Evolutionary conservation across 1,140 invertebrate genomes (phyloP), one percentile per base, ranked within the genome.

Genomic region (Drosophila bifasciata): DNA sequence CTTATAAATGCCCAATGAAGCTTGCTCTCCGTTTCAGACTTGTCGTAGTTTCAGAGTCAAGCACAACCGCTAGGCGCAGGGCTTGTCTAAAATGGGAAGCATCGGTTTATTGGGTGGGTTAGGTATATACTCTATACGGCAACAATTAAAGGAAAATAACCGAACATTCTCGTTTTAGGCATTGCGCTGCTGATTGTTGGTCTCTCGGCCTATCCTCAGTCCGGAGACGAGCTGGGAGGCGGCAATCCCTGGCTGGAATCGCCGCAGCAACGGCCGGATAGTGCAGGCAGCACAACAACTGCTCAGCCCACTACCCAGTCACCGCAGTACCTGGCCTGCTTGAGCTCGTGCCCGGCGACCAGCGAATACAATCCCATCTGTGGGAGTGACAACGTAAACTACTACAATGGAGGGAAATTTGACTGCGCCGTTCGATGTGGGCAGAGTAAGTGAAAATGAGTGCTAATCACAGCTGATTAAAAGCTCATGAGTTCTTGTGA

Each of bases 311-410:
- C 67, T 4, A 66, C 78, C 3, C 32, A 68, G 5, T 76, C 85
- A 0, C 85, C 85, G 5, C 56, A 58, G 2, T 76, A 69, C 39
- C 40, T 76, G 45, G 51, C 68, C n/a, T 91, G 90, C 36, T 17
- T 91, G 7, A 72, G 77, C 13, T 32, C 51, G 3, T 91, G 90
- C 49, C 83, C 72, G 21, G 85, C 91, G 0, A 94, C 95, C 8
- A 83, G 91, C 0, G 93, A 95, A 76, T 95, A 95, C 74, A 94
- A 94, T 89, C 95, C 96, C 21, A 93, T 96, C 1, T 96, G 96
- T 80, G 95, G 95, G 16, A 91, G 93, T 1, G 94, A 96, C 74
- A 91, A 92, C 5, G 79, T 93, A 4, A 94, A 93, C 1, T 96
- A 96, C 76, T 79, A 79, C 5, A 96, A 96, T 86, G 74, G 79